A percentile compares a stretch with the other conserved stretches of the same genome.
Conservation (phyloP, 2,797 vertebrate species). For the Agapornis canus region DNA sequence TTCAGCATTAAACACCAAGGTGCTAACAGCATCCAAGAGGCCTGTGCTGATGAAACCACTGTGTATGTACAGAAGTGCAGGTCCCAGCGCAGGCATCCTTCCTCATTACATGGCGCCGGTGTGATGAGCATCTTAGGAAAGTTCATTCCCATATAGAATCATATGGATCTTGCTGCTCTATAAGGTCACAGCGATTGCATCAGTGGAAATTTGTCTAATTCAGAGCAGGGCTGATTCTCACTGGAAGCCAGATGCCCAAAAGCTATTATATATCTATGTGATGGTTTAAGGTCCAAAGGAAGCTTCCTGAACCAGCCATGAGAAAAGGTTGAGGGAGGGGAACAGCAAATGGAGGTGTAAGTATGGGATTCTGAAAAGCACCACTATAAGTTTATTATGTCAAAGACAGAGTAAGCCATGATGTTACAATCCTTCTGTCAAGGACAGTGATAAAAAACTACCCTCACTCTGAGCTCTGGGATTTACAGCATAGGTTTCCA, state of each 20-base stretch:
- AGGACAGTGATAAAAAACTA: constrained; percentile 58
- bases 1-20: not conserved
- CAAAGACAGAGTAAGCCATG: constrained; percentile 42
- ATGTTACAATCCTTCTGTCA: constrained; percentile 65
- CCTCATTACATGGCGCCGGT: accelerated
- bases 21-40: not conserved
- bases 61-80: not conserved
- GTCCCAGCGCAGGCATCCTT: not conserved
- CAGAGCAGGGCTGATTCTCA: not conserved
- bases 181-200: not conserved
- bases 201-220: not conserved
- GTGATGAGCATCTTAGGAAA: not conserved
- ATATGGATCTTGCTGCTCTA: accelerated
- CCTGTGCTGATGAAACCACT: accelerated
- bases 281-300: not conserved
- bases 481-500: constrained; percentile 65
- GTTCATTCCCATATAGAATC: not conserved
- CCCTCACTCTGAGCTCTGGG: constrained; percentile 50
- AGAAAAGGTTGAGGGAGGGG: not conserved
- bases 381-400: constrained; percentile 56
- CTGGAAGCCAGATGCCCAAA: not conserved
- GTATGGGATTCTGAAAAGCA: not conserved
- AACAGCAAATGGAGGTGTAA: not conserved
- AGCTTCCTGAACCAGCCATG: not conserved
- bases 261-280: not conserved